A percentile compares a stretch with the other conserved stretches of the same genome.
Conservation (phyloP, 1,140 invertebrate species). For the Calephelis virginiensis region DNA sequence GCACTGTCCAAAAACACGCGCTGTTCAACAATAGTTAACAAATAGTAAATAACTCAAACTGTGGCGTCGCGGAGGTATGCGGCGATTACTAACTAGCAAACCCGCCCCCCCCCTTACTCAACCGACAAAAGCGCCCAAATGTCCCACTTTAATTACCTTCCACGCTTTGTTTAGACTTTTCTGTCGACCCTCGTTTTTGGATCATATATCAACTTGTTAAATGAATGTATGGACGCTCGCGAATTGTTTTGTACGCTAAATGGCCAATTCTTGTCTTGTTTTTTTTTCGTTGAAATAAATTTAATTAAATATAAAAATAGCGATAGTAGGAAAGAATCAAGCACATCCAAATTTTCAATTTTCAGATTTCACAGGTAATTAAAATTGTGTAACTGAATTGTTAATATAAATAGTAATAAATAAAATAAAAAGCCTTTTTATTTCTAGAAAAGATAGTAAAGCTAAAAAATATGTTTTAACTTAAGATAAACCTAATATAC, state of each 20-base stretch:
- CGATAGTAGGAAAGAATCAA: too few relatives aligned
- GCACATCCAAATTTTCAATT: too few relatives aligned
- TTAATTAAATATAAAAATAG: not conserved
- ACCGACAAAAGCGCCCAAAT: conserved; percentile 4
- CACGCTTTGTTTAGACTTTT: conserved; percentile 22
- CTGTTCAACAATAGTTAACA: not conserved
- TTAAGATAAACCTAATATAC: too few relatives aligned
- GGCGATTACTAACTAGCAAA: not conserved
- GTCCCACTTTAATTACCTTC: conserved; percentile 24
- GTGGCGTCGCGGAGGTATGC: conserved; percentile 1
- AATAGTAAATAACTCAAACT: conserved; percentile 3
- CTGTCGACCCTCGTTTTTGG: conserved; percentile 20
- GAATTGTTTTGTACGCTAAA: not conserved
- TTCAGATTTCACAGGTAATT: too few relatives aligned
- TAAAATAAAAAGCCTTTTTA: too few relatives aligned
- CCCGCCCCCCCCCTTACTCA: conserved; percentile 15
- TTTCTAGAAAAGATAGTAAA: too few relatives aligned
- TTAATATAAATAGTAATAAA: too few relatives aligned
- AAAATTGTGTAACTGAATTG: too few relatives aligned
- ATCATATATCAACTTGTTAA: conserved; percentile 25
- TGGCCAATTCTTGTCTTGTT: not conserved
- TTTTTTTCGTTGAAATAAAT: not conserved
- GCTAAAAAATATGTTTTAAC: too few relatives aligned
- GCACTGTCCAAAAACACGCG: not conserved
- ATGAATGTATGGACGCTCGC: not conserved